Base-by-base conservation (phyloP, 1,140 invertebrate genomes). In the Cecropterus lyciades region DNA sequence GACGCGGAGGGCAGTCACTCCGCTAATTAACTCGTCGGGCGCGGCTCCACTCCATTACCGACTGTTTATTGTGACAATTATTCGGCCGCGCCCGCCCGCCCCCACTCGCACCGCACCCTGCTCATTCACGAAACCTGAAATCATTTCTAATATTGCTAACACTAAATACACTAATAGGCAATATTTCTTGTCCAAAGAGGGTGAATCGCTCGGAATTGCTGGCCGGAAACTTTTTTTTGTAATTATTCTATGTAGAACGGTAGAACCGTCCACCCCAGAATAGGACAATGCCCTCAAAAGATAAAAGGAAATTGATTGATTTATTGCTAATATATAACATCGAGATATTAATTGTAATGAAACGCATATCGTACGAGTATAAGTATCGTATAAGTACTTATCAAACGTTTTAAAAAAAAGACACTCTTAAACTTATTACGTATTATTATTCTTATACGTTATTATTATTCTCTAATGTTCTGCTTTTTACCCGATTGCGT, bases 61-160 rank as follows among this genome's bases (percentile, higher is more conserved):
- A 67, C 69, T 81, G 81, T 83, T 83, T 84, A 84, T 84, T 84
- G 81, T 84, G 75, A 84, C 81, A 79, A 81, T 81, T 81, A 84
- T 81, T 75, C 72, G 68, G 43, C 51, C 65, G 49, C 56, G 42
- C 27, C 64, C 51, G 56, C 51, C 55, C 60, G 33, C 62, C 48
- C 15, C 63, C 30, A 16, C 60, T 24, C 49, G 46, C 40, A 56
- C 57, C 72, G 43, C 63, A 48, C 62, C 60, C 64, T 63, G 33
- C 52, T 51, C 55, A 67, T 43, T 67, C 45, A 51, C 65, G 30
- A 52, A 59, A 59, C 69, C 53, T 59, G 63, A 63, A 66, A 66
- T 62, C 49, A 46, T 56, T 57, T 37, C 45, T 57, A 57, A 49
- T 67, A 52, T 57, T 17, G 55, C 42, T 43, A 42, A 52, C 48